Evolutionary conservation across 2,797 vertebrate species (phyloP).

Genomic region (Hypotaenidia philippensis): DNA sequence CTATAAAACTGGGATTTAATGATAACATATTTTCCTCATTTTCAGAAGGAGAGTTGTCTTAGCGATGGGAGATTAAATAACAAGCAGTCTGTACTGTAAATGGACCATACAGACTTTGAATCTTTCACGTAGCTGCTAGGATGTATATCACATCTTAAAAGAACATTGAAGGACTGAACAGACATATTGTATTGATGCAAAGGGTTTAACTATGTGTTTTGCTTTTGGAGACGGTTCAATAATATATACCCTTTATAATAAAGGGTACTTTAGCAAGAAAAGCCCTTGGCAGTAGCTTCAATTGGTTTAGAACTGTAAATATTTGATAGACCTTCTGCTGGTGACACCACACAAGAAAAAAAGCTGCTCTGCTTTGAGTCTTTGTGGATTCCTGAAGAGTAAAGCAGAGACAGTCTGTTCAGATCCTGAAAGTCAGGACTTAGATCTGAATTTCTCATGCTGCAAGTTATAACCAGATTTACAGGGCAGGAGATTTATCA

Average conservation of each 20-base stretch:
- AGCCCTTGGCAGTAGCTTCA: not conserved
- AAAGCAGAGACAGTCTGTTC: not conserved
- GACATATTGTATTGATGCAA: not conserved
- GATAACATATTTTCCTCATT: not conserved
- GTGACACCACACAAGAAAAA: not conserved
- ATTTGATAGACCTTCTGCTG: conserved; percentile 23
- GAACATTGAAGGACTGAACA: not conserved
- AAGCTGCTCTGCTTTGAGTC: not conserved
- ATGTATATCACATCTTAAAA: not conserved
- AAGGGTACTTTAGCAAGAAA: not conserved
- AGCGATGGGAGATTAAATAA: conserved; percentile 6
- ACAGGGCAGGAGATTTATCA: not conserved
- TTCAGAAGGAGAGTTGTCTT: conserved; percentile 21
- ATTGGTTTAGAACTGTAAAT: conserved; percentile 5
- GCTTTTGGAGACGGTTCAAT: not conserved
- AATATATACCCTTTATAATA: not conserved
- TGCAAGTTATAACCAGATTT: not conserved
- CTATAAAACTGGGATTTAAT: conserved; percentile 44
- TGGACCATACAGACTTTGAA: not conserved
- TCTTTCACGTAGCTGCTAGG: not conserved
- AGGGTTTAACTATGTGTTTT: not conserved
- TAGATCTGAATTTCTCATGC: not conserved
- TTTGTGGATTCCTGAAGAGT: not conserved
- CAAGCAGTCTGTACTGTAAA: not conserved
- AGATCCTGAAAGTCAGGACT: not conserved